Evolutionary conservation across 30 jellyfish, hydroid and myxozoan species (phyloP), one percentile per base, ranked within the genome.

Genomic region (Sanderia malayensis): DNA sequence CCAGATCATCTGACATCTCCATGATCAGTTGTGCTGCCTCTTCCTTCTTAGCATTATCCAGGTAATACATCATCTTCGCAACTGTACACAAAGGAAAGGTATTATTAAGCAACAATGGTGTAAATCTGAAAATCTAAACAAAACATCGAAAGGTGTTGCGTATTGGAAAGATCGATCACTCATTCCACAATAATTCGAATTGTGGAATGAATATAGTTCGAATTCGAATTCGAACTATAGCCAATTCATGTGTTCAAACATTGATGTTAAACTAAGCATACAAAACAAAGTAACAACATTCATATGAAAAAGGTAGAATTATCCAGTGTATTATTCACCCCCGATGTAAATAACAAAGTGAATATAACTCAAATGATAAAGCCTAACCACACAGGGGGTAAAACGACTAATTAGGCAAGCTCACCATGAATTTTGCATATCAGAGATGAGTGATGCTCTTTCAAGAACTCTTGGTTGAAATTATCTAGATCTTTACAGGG

Each of bases 341-440:
- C n/a, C n/a, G n/a, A n/a, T n/a, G 64, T 49, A 49, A 11, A 9
- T 9, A 49, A 18, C 64, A 49, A 49, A 4, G 18, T 2, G 25
- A 49, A 49, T 4, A 49, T 6, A 41, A 8, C 8, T 15, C 15
- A 41, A 41, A 41, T 15, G 15, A 41, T 15, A 41, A 41, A 8
- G 8, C 8, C 15, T 15, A 41, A 41, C 55, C 8, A 41, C 55
- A 41, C 8, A 41, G 15, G 11, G 8, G 55, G 11, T 4, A 20
- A 57, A 20, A 20, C 31, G n/a, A 9, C 31, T 21, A 20, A 57
- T 4, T 20, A 23, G 21, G 61, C 17, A 17, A 3, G 61, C 77
- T 0, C 49, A 84, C 95, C 96, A 34, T 80, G 88, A 10, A 86
- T 78, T 37, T 79, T 67, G n/a, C 88, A 55, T 30, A 70, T 44